These are phyloP conservation scores for Trialeurodes vaporariorum DNA, from an alignment of 1,140 invertebrate genomes.

Conservation along the genomic window DNA sequence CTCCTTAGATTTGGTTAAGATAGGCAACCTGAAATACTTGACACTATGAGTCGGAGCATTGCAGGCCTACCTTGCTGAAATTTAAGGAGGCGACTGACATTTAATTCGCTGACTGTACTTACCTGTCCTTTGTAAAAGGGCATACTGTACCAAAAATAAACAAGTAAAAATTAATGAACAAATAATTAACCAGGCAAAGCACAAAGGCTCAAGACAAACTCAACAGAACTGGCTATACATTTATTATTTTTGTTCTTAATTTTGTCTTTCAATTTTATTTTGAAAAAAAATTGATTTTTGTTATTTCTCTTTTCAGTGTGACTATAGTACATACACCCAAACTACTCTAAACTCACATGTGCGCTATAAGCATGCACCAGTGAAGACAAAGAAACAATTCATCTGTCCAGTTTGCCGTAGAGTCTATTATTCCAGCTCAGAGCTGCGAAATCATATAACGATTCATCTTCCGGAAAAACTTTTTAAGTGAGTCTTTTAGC, in stretches of 20 bases:
- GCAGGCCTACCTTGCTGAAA: too few relatives aligned
- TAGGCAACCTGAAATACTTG: too few relatives aligned
- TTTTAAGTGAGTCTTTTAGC: not conserved
- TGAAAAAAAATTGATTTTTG: not conserved
- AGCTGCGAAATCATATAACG: not conserved
- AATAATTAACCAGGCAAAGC: not conserved
- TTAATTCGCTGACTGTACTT: too few relatives aligned
- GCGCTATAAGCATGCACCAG: not conserved
- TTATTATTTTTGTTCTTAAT: not conserved
- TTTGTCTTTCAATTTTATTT: not conserved
- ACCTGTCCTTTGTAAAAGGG: too few relatives aligned
- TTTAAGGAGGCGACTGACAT: too few relatives aligned
- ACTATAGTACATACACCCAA: not conserved
- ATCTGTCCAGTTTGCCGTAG: conserved; percentile 1
- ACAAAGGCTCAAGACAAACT: not conserved
- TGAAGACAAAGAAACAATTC: not conserved
- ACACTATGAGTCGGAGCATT: too few relatives aligned
- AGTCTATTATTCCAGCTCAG: not conserved
- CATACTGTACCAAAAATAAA: not conserved
- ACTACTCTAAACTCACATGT: conserved; percentile 5
- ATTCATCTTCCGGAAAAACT: not conserved
- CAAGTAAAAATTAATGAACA: not conserved
- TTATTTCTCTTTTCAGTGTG: conserved; percentile 5
- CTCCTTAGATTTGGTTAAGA: too few relatives aligned
- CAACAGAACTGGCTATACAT: not conserved